Base-by-base conservation (phyloP, 2,888 invertebrate genomes). In the Pseudanteris insignis region DNA sequence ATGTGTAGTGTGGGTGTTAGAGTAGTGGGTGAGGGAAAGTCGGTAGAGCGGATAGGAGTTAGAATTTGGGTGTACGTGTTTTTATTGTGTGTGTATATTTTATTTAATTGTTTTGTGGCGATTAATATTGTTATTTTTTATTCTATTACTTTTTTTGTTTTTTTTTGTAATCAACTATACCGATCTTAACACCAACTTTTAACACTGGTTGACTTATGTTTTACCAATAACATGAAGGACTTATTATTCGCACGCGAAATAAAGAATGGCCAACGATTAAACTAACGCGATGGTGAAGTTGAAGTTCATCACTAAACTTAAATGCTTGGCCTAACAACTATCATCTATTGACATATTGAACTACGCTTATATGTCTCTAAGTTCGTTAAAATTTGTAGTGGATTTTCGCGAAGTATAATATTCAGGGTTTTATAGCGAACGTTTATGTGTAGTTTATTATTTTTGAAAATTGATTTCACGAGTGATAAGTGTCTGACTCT, bases 401-500 rank as follows among this genome's bases (percentile, higher is more conserved):
- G 55, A 47, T 34, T 33, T 33, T 44, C 26, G 34, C 40, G 24
- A 46, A 46, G 46, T 46, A 30, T 54, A 32, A 33, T 47, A 29
- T 51, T 59, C 26, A 29, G 59, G 37, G 53, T 66, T 66, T 63
- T 60, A 57, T 50, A 54, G 60, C 50, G 54, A 65, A 59, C 40
- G 28, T 34, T 33, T 38, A 32, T 36, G 28, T 13, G 46, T 13
- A n/a, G n/a, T n/a, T n/a, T n/a, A n/a, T n/a, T n/a, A n/a, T n/a
- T n/a, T n/a, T n/a, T n/a, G n/a, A n/a, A 54, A 46, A 54, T 34
- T 29, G 38, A 54, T 34, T 26, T 33, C 54, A 54, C 46, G 18
- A 44, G 53, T 53, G 53, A 53, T 32, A 29, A 29, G 53, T 41
- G 15, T 9, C 25, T 24, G 28, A 25, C 5, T 44, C 15, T 7